A percentile compares a stretch with the other conserved stretches of the same genome.
Conservation (phyloP, 2,888 invertebrate species). For the Sericinus montela region DNA sequence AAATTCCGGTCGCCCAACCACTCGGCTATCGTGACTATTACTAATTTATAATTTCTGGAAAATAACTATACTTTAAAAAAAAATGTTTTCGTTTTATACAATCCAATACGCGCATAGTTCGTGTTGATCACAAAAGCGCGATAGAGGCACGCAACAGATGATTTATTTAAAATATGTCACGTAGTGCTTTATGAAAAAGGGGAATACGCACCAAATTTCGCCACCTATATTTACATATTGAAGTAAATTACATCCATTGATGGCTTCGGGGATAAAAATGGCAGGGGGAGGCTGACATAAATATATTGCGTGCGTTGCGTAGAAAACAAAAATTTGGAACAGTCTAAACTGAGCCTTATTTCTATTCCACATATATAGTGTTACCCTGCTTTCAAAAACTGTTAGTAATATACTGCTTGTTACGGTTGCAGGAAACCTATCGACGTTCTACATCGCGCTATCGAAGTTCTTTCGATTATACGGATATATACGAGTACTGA, state of each 20-base stretch:
- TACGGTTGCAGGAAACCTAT: too few relatives aligned
- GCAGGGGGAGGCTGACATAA: slow-evolving; percentile 12
- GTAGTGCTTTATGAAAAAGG: slow-evolving; percentile 2
- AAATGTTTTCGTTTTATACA: background rate
- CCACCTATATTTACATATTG: slow-evolving; percentile 24
- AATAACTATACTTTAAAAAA: too few relatives aligned
- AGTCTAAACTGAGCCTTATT: background rate
- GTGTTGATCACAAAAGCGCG: slow-evolving; percentile 22
- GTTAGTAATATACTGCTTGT: too few relatives aligned
- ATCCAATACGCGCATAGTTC: background rate
- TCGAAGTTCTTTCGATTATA: too few relatives aligned
- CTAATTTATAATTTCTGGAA: too few relatives aligned
- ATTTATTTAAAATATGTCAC: background rate
- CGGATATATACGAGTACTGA: too few relatives aligned
- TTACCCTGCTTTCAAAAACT: too few relatives aligned
- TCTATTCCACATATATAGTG: background rate
- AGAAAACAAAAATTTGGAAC: background rate
- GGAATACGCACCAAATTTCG: slow-evolving; percentile 19
- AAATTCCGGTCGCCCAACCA: too few relatives aligned
- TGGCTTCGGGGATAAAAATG: slow-evolving; percentile 22
- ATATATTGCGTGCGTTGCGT: slow-evolving; percentile 13
- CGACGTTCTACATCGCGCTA: too few relatives aligned
- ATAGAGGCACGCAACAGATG: slow-evolving; percentile 1
- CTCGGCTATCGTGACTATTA: too few relatives aligned
- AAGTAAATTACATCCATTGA: slow-evolving; percentile 24